Percentiles rank a stretch among this genome's conserved stretches.
Conservation (phyloP, 2,888 invertebrate species). For the Andrena minutula region DNA sequence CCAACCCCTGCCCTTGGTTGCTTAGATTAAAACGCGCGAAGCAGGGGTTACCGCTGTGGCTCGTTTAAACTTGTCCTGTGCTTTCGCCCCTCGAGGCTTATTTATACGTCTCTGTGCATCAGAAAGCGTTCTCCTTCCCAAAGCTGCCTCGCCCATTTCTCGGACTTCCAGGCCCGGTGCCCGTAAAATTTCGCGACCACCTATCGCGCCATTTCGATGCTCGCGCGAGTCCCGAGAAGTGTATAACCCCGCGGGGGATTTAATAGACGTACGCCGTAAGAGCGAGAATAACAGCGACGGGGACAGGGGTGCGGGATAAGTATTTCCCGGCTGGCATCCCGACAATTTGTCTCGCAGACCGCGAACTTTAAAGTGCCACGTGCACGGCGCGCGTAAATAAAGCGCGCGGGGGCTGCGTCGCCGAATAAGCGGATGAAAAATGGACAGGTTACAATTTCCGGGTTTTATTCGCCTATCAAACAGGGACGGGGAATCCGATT, state of each 20-base stretch:
- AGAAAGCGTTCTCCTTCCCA: constrained; percentile 13
- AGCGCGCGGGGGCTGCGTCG: constrained; percentile 13
- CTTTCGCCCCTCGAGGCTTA: constrained; percentile 27
- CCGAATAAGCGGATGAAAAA: constrained; percentile 15
- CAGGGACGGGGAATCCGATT: background rate
- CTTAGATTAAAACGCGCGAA: constrained; percentile 36
- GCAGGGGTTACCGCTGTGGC: constrained; percentile 14
- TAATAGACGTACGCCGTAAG: constrained; percentile 43
- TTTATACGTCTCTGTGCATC: constrained; percentile 31
- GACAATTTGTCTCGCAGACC: constrained; percentile 53
- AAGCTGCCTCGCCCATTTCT: background rate
- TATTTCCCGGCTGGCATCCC: constrained; percentile 14
- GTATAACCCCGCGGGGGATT: constrained; percentile 24
- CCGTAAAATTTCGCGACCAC: constrained; percentile 42
- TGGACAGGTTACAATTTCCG: constrained; percentile 29
- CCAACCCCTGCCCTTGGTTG: background rate
- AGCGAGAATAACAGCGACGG: constrained; percentile 19
- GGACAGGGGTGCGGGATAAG: background rate
- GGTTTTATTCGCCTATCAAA: constrained; percentile 12
- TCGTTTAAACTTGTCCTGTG: constrained; percentile 23
- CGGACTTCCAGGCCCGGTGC: background rate
- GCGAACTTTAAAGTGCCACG: constrained; percentile 46
- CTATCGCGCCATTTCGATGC: constrained; percentile 9
- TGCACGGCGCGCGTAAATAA: constrained; percentile 51
- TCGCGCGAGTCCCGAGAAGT: background rate